Conservation (phyloP, 1,140 invertebrate species). For the Brachionus manjavacas region DNA sequence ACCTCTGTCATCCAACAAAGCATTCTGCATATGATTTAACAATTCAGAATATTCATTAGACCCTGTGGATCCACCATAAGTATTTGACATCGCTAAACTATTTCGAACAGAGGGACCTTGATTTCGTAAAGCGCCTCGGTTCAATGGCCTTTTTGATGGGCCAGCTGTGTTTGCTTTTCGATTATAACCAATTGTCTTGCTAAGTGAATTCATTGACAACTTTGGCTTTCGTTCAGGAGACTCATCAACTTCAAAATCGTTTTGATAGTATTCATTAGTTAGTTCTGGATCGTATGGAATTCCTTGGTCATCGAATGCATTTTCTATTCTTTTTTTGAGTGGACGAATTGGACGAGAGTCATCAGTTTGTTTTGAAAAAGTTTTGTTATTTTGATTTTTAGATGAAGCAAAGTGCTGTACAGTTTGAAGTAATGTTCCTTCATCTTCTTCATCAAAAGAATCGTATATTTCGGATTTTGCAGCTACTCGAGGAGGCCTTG, state of each 20-base stretch:
- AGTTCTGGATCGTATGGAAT: slow-evolving; percentile 53
- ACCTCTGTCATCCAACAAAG: slow-evolving; percentile 44
- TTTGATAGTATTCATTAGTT: slow-evolving; percentile 56
- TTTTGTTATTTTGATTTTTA: background rate
- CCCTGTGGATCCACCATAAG: background rate
- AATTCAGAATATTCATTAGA: slow-evolving; percentile 49
- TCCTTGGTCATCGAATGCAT: slow-evolving; percentile 49
- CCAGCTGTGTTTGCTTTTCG: background rate
- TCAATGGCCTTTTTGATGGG: background rate
- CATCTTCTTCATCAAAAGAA: slow-evolving; percentile 44
- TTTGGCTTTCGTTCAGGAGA: slow-evolving; percentile 9
- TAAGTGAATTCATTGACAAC: background rate
- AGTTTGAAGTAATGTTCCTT: slow-evolving; percentile 45
- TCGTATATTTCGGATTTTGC: background rate
- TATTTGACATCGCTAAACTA: background rate
- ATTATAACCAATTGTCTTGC: background rate
- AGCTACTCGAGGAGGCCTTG: background rate
- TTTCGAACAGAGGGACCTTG: background rate
- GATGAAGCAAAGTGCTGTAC: background rate
- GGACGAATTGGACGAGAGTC: slow-evolving; percentile 56
- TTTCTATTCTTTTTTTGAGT: slow-evolving; percentile 54
- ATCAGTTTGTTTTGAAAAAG: background rate
- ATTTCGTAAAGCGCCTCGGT: background rate
- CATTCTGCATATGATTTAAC: slow-evolving; percentile 49
- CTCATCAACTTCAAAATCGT: slow-evolving; percentile 48